Evolutionary conservation across 2,888 invertebrate genomes (phyloP).

Genomic region (Cephus spinipes): DNA sequence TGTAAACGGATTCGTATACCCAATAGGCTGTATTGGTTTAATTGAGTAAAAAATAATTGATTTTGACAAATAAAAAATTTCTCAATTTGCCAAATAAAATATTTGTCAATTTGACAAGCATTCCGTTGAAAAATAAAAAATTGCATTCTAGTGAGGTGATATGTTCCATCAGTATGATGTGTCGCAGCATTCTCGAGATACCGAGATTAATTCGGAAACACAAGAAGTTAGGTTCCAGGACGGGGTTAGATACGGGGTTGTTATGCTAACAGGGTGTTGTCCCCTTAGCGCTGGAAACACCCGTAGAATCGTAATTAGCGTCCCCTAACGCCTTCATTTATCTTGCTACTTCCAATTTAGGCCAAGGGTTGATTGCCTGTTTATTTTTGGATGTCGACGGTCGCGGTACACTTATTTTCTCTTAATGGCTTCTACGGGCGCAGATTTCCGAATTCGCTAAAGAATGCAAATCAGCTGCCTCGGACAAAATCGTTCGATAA

Average conservation of each 20-base stretch:
- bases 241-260: constrained; percentile 19
- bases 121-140: not conserved
- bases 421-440: constrained; percentile 20
- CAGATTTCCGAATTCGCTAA: constrained; percentile 29
- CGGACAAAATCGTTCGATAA: constrained; percentile 38
- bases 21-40: no score
- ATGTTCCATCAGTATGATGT: not conserved
- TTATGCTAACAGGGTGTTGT: constrained; percentile 37
- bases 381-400: constrained; percentile 26
- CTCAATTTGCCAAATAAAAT: no score
- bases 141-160: not conserved
- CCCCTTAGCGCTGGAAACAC: constrained; percentile 32
- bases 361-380: constrained; percentile 27
- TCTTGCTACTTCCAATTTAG: constrained; percentile 40
- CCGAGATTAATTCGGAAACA: constrained; percentile 20
- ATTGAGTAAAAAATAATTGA: no score
- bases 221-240: constrained; percentile 14
- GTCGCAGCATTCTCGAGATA: constrained; percentile 10
- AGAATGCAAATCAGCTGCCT: constrained; percentile 32
- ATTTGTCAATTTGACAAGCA: not conserved
- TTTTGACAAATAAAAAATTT: not conserved
- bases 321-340: constrained; percentile 38
- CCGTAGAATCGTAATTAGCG: constrained; percentile 42
- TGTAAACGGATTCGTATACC: no score
- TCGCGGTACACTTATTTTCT: constrained; percentile 16